Base-by-base conservation (phyloP, 2,888 invertebrate genomes). In the Pyrrhosoma nymphula region DNA sequence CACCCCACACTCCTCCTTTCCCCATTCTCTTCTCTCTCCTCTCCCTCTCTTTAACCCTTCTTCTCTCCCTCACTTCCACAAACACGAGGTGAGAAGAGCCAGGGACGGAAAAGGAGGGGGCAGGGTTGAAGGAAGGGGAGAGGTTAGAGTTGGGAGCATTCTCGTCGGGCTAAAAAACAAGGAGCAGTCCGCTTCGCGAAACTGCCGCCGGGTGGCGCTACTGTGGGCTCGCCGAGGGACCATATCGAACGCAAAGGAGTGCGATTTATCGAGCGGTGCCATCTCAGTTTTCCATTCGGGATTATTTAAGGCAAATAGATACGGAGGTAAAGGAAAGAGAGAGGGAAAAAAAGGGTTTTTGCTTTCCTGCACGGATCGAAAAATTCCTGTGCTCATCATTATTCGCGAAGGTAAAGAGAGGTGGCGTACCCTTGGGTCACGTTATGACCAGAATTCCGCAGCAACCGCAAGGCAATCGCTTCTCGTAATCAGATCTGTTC, bases 191-290 rank as follows among this genome's bases (percentile, higher is more conserved):
- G 26, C 0, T 82, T 82, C 82, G 14, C 82, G 82, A 35, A 82
- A 82, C 82, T 35, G 82, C 82, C 82, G 82, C 35, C 35, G 82
- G 82, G 82, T 82, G 82, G 35, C 82, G 82, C 82, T n/a, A 35
- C 82, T 30, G 69, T 12, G 69, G 1, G 82, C 82, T 82, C 82
- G 35, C 35, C 35, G 16, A 14, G 82, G 30, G 82, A 35, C 82
- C 82, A 82, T 82, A 82, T 82, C n/a, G 82, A 82, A 35, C 35
- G 82, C 82, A 12, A 30, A 35, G 82, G 82, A 82, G 35, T 82
- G 82, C 30, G 82, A 82, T 82, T 82, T 82, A 82, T 82, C 82
- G 82, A 82, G 82, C 82, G 82, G 18, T 2, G 12, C 82, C 35
- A 35, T 82, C 82, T 82, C 82, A 35, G 35, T 82, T 82, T 35